Evolutionary conservation across 1,140 invertebrate species (phyloP).

Genomic region (Pseudomyrmex dendroicus): DNA sequence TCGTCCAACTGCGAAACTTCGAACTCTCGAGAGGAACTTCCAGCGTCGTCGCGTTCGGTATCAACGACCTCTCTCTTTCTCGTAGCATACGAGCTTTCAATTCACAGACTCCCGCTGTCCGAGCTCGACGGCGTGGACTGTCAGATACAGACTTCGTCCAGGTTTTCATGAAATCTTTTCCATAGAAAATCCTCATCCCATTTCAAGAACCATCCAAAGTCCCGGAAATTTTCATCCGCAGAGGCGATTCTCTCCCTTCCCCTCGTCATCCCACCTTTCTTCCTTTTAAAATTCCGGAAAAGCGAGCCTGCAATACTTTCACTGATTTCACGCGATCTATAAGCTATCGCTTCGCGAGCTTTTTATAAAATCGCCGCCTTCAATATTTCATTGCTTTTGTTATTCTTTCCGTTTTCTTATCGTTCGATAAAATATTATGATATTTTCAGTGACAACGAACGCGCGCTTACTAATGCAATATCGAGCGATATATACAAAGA

Average conservation of each 20-base stretch:
- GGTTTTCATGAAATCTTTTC: constrained; percentile 66
- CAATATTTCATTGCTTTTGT: constrained; percentile 55
- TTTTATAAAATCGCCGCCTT: constrained; percentile 32
- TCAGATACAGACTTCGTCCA: constrained; percentile 65
- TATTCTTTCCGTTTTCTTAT: constrained; percentile 20
- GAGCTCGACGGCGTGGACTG: constrained; percentile 51
- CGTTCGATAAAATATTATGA: neutral
- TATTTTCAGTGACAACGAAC: constrained; percentile 28
- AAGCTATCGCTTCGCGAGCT: constrained; percentile 14
- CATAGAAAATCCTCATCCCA: constrained; percentile 39
- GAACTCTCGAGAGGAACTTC: constrained; percentile 33
- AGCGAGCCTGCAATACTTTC: constrained; percentile 46
- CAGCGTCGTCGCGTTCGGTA: constrained; percentile 4
- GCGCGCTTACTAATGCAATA: neutral
- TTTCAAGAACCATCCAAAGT: constrained; percentile 46
- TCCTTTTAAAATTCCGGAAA: constrained; percentile 47
- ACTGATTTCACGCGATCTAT: constrained; percentile 53
- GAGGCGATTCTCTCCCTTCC: constrained; percentile 6
- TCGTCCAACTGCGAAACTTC: constrained; percentile 2
- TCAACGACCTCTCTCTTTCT: constrained; percentile 41
- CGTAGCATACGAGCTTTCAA: constrained; percentile 60
- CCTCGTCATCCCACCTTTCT: no score
- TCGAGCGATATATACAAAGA: neutral
- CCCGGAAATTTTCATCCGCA: constrained; percentile 59
- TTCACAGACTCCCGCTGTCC: constrained; percentile 69